A percentile compares a stretch with the other conserved stretches of the same genome.
These are phyloP conservation scores for Sciaenops ocellatus DNA, from an alignment of 2,797 vertebrate genomes.

Conservation along the genomic window DNA sequence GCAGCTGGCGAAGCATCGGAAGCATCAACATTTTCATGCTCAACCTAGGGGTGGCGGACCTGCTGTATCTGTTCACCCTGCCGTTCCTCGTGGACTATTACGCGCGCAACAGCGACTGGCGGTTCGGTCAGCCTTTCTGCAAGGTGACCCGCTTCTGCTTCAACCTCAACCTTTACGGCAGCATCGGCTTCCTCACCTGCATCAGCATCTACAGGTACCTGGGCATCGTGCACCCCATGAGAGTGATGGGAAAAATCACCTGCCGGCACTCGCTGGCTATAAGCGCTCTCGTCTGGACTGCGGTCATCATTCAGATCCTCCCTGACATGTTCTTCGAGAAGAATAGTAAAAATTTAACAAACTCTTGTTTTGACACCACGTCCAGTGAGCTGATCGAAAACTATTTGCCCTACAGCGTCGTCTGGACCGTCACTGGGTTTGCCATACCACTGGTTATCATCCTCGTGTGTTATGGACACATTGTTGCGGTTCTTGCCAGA, in stretches of 20 bases:
- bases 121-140: slow-evolving; percentile 85
- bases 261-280: slow-evolving; percentile 59
- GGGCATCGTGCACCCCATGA: slow-evolving; percentile 88
- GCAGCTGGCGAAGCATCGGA: slow-evolving; percentile 59
- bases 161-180: slow-evolving; percentile 89
- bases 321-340: slow-evolving; percentile 86
- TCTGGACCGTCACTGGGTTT: slow-evolving; percentile 82
- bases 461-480: slow-evolving; percentile 83
- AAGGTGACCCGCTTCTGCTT: slow-evolving; percentile 85
- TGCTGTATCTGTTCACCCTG: slow-evolving; percentile 86
- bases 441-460: slow-evolving; percentile 83
- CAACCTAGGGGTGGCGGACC: slow-evolving; percentile 86
- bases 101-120: slow-evolving; percentile 72
- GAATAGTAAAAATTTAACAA: fast-evolving
- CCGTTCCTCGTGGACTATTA: slow-evolving; percentile 89
- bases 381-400: background rate
- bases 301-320: slow-evolving; percentile 82
- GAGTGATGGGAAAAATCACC: slow-evolving; percentile 79
- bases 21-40: slow-evolving; percentile 84
- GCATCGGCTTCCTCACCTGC: slow-evolving; percentile 90
- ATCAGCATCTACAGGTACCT: slow-evolving; percentile 89
- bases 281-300: slow-evolving; percentile 78
- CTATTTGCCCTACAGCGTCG: slow-evolving; percentile 81
- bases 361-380: slow-evolving; percentile 82
- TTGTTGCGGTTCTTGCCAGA: slow-evolving; percentile 81